A percentile compares a stretch with the other conserved stretches of the same genome.
phyloP scores from a whole-genome alignment of 2,888 invertebrate species.

The Acanthosepion pharaonis region DNA sequence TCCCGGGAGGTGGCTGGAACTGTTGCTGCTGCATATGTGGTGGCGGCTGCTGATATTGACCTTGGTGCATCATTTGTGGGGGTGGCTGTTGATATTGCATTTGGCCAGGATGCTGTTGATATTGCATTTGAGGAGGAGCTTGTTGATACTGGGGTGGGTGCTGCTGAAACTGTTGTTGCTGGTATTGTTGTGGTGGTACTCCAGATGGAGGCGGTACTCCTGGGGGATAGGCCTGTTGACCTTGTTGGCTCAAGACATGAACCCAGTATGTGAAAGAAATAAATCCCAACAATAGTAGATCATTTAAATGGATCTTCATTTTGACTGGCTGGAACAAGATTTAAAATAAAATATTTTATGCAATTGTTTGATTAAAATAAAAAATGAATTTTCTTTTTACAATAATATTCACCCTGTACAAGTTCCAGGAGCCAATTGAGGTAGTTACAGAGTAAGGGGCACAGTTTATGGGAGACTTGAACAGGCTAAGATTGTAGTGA shows the following conservation, averaged over 20 bases:
- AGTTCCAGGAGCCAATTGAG: too few species aligned
- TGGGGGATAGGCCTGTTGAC: conserved; percentile 51
- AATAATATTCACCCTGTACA: too few species aligned
- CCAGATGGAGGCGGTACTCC: conserved; percentile 57
- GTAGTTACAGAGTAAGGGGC: too few species aligned
- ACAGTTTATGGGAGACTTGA: too few species aligned
- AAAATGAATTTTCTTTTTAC: background rate
- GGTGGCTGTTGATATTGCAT: conserved; percentile 47
- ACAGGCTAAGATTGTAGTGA: background rate
- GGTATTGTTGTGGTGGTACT: conserved; percentile 46
- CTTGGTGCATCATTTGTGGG: conserved; percentile 48
- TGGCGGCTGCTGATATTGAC: conserved; percentile 48
- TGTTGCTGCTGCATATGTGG: conserved; percentile 49
- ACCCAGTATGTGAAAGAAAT: conserved; percentile 37
- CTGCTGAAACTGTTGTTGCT: conserved; percentile 48
- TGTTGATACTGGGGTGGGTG: conserved; percentile 48
- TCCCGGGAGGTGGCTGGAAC: conserved; percentile 48
- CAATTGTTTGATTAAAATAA: background rate
- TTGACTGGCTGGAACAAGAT: background rate
- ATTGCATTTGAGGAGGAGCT: conserved; percentile 39
- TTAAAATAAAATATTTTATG: too few species aligned
- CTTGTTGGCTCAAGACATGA: conserved; percentile 33
- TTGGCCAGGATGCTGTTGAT: conserved; percentile 10
- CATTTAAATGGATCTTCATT: background rate
- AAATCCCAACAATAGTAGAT: background rate